Percentiles rank a stretch among this genome's conserved stretches.
Evolutionary conservation across 2,113 vertebrate species (phyloP).

Genomic region (Microtus ochrogaster): DNA sequence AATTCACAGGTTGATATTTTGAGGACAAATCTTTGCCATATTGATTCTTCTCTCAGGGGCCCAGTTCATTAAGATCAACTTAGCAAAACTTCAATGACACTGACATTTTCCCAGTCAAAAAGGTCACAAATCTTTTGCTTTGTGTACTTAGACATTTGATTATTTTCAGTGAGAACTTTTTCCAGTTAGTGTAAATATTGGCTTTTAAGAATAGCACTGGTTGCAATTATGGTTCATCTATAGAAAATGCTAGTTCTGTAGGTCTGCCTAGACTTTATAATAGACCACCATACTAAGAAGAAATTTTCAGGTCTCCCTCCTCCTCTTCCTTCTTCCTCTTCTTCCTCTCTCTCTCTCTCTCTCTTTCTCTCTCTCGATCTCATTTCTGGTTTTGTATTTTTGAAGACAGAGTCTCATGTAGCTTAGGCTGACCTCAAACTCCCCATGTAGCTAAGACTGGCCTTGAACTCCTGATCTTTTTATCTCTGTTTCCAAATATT

Average conservation of each 20-base stretch:
- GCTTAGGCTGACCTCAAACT: too few species aligned
- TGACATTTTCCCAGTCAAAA: background rate
- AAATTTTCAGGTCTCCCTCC: too few species aligned
- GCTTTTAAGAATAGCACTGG: background rate
- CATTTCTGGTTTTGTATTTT: background rate
- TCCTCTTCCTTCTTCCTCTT: background rate
- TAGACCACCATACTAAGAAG: background rate
- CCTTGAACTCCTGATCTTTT: background rate
- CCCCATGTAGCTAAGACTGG: background rate
- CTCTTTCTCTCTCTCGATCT: background rate
- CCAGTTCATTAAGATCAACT: background rate
- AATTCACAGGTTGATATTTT: background rate
- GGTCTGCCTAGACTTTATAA: background rate
- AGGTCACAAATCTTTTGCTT: background rate
- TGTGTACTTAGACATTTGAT: background rate
- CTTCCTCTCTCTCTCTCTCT: background rate
- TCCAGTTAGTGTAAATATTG: background rate
- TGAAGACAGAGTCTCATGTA: background rate
- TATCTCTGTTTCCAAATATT: background rate
- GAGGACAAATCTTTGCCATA: background rate
- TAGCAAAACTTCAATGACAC: background rate
- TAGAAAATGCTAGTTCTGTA: background rate
- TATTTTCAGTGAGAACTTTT: background rate
- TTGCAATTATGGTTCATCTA: background rate
- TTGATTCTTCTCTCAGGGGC: background rate